Percentiles rank a stretch among this genome's conserved stretches.
phyloP scores from a whole-genome alignment of 2,888 invertebrate species.

The Tolmerus cingulatus region DNA sequence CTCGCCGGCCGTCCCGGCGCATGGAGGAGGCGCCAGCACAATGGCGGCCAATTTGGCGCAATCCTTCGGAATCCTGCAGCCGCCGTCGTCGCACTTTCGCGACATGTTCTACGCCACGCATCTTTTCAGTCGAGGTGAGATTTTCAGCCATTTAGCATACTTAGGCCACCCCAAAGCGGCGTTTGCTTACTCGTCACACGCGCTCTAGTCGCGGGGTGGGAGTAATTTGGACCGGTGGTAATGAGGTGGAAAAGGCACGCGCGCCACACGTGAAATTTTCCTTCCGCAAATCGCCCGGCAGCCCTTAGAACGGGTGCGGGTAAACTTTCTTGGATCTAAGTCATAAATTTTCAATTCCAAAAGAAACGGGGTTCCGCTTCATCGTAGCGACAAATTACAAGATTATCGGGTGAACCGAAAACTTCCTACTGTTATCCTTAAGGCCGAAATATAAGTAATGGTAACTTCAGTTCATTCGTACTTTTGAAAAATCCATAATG shows the following conservation, averaged over 20 bases:
- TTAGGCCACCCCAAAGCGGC: not conserved
- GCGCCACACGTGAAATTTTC: not conserved
- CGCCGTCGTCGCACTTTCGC: conserved; percentile 65
- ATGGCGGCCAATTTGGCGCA: conserved; percentile 62
- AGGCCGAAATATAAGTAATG: not conserved
- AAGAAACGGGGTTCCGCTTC: not conserved
- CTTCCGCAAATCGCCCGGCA: not conserved
- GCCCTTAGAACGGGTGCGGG: not conserved
- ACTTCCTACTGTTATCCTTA: not conserved
- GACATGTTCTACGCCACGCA: conserved; percentile 73
- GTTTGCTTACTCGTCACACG: not conserved
- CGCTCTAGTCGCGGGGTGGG: not conserved
- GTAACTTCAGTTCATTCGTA: not conserved
- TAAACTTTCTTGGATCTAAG: not conserved
- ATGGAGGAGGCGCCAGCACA: conserved; percentile 51
- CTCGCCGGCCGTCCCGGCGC: conserved; percentile 51
- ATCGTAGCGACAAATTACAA: not conserved
- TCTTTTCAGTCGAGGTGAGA: conserved; percentile 70
- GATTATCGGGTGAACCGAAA: not conserved
- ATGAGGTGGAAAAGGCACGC: not conserved
- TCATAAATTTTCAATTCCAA: not conserved
- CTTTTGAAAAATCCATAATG: not conserved
- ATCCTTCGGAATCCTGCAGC: conserved; percentile 65
- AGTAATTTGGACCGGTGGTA: not conserved
- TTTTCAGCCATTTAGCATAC: conserved; percentile 3